Percentiles rank a stretch among this genome's conserved stretches.
Conservation (phyloP, 2,113 vertebrate species). For the Crotophaga sulcirostris region DNA sequence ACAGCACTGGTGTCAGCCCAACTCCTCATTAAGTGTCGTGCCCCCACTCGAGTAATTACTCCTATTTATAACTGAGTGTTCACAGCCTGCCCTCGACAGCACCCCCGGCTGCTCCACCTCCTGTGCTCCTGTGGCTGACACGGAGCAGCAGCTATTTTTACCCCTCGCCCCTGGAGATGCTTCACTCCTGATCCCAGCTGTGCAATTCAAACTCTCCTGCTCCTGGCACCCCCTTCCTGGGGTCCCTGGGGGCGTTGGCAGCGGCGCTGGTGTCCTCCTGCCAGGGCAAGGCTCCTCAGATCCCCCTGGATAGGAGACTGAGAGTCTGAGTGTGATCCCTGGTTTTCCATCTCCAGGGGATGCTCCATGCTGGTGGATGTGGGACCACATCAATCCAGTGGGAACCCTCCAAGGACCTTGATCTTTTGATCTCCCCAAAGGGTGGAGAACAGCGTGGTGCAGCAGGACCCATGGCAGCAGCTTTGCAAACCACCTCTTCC, state of each 20-base stretch:
- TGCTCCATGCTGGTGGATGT: rapidly evolving
- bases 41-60: not conserved
- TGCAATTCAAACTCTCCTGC: not conserved
- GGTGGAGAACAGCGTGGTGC: rapidly evolving
- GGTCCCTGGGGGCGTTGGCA: too few relatives aligned
- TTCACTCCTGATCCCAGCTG: not conserved
- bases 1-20: not conserved
- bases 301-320: not conserved
- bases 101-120: not conserved
- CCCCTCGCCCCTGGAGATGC: not conserved
- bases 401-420: not conserved
- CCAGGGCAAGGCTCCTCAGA: rapidly evolving
- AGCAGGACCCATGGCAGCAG: rapidly evolving
- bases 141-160: constrained; percentile 33
- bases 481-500: not conserved
- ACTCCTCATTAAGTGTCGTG: not conserved
- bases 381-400: rapidly evolving
- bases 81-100: not conserved
- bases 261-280: rapidly evolving
- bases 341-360: not conserved
- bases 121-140: not conserved
- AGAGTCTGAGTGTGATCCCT: too few relatives aligned
- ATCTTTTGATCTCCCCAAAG: rapidly evolving
- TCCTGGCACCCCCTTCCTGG: not conserved
- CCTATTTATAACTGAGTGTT: not conserved